A percentile compares a stretch with the other conserved stretches of the same genome.
These are phyloP conservation scores for Drosophila tsacasi DNA, from an alignment of 1,140 invertebrate species.

Conservation along the genomic window DNA sequence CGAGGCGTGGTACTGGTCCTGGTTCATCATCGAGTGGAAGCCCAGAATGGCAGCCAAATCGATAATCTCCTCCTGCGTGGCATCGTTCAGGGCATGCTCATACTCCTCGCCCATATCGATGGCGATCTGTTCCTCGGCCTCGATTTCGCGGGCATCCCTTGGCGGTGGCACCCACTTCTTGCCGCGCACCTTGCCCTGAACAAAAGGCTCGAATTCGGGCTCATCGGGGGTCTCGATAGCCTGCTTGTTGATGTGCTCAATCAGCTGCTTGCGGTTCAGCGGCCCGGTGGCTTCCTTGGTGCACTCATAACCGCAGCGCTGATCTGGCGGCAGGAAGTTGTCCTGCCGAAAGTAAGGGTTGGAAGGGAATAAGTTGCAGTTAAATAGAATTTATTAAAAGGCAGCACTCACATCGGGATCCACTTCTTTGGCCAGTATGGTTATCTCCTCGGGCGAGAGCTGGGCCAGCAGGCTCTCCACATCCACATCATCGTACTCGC, in stretches of 20 bases:
- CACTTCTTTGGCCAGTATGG: slow-evolving; percentile 98
- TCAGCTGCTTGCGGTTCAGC: slow-evolving; percentile 97
- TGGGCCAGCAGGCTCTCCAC: slow-evolving; percentile 98
- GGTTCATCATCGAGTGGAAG: slow-evolving; percentile 99
- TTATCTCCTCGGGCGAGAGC: slow-evolving; percentile 97
- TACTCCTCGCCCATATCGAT: slow-evolving; percentile 98
- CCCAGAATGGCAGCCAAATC: slow-evolving; percentile 99
- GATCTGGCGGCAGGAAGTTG: slow-evolving; percentile 96
- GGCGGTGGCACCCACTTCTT: slow-evolving; percentile 97
- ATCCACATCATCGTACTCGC: slow-evolving; percentile 97
- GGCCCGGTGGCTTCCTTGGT: slow-evolving; percentile 97
- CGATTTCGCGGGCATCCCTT: slow-evolving; percentile 91
- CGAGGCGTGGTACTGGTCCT: slow-evolving; percentile 99
- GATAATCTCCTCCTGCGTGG: slow-evolving; percentile 99
- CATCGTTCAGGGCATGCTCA: slow-evolving; percentile 95
- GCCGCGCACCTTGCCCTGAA: slow-evolving; percentile 94
- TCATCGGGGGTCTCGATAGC: slow-evolving; percentile 98
- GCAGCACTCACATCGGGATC: slow-evolving; percentile 97
- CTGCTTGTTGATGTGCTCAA: slow-evolving; percentile 99
- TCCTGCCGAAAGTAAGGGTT: slow-evolving; percentile 89
- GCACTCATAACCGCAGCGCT: slow-evolving; percentile 98
- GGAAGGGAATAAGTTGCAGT: background rate
- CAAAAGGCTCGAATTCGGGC: slow-evolving; percentile 97
- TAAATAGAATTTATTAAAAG: no score
- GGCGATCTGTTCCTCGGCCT: slow-evolving; percentile 95